Conservation (phyloP, 2,888 invertebrate genomes). For the Palloptera scutellata region DNA sequence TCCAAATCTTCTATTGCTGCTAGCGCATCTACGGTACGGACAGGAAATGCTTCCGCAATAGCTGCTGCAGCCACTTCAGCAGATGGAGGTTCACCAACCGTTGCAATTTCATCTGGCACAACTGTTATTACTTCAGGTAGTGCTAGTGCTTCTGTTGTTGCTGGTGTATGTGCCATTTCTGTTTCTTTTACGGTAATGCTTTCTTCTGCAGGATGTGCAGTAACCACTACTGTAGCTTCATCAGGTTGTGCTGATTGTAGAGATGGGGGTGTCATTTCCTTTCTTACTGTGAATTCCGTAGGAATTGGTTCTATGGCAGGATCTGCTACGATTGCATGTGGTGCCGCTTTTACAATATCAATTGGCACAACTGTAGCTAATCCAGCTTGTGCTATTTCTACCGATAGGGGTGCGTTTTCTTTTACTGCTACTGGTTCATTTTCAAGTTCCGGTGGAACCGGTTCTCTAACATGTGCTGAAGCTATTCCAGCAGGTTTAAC, state of each 20-base stretch:
- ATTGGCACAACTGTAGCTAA: neutral
- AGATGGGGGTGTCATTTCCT: neutral
- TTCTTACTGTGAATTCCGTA: neutral
- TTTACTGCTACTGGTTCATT: neutral
- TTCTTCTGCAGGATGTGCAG: too few species aligned
- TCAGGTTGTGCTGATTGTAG: too few species aligned
- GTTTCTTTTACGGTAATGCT: too few species aligned
- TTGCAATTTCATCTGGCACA: too few species aligned
- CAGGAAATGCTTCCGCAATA: too few species aligned
- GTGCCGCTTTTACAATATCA: neutral
- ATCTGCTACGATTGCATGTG: neutral
- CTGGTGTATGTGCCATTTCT: too few species aligned
- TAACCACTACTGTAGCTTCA: neutral
- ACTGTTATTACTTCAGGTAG: neutral
- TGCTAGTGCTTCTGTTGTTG: too few species aligned
- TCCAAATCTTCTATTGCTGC: neutral
- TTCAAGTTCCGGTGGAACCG: too few species aligned
- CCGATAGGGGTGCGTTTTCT: neutral
- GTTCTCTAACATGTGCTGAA: too few species aligned
- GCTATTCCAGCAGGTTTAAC: neutral
- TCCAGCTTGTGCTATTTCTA: neutral
- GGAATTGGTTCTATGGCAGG: neutral
- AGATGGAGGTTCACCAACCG: too few species aligned
- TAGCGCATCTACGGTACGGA: too few species aligned
- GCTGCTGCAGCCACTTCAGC: too few species aligned